A percentile compares a stretch with the other conserved stretches of the same genome.
These are phyloP conservation scores for Oeneis ivallda DNA, from an alignment of 2,888 invertebrate genomes.

Conservation along the genomic window DNA sequence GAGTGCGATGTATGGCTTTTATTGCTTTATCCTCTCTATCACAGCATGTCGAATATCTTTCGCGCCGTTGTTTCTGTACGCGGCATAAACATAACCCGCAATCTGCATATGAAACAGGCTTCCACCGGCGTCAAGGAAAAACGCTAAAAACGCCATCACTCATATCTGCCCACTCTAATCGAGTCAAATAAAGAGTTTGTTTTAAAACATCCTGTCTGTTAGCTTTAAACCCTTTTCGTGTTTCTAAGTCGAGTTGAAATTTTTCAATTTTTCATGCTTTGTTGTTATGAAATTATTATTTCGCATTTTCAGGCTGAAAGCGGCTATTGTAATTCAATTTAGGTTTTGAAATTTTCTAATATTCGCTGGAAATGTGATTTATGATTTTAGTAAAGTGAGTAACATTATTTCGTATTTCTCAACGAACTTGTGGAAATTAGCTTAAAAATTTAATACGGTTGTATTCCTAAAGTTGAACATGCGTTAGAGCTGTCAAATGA, in stretches of 20 bases:
- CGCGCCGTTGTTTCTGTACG: conserved; percentile 30
- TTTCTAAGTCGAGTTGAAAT: background rate
- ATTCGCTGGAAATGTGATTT: background rate
- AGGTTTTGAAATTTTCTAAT: conserved; percentile 20
- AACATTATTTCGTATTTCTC: conserved; percentile 5
- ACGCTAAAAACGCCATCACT: conserved; percentile 29
- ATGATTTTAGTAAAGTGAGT: background rate
- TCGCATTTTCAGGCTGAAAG: background rate
- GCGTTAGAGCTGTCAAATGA: too few species aligned
- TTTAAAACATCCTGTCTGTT: conserved; percentile 16
- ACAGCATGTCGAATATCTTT: background rate
- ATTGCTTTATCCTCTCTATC: background rate
- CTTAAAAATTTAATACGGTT: too few species aligned
- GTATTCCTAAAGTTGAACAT: too few species aligned
- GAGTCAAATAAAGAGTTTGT: conserved; percentile 30
- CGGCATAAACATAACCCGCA: conserved; percentile 38
- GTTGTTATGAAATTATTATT: conserved; percentile 6
- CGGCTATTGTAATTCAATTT: conserved; percentile 13
- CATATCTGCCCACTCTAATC: conserved; percentile 32
- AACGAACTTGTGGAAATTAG: background rate
- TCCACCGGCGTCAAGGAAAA: conserved; percentile 32
- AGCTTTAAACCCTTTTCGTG: background rate
- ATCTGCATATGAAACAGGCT: conserved; percentile 40
- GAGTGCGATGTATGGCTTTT: too few species aligned
- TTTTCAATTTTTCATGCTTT: background rate